These are phyloP conservation scores for Leptoteleia sp. DNA, from an alignment of 1,140 invertebrate species.

Conservation along the genomic window DNA sequence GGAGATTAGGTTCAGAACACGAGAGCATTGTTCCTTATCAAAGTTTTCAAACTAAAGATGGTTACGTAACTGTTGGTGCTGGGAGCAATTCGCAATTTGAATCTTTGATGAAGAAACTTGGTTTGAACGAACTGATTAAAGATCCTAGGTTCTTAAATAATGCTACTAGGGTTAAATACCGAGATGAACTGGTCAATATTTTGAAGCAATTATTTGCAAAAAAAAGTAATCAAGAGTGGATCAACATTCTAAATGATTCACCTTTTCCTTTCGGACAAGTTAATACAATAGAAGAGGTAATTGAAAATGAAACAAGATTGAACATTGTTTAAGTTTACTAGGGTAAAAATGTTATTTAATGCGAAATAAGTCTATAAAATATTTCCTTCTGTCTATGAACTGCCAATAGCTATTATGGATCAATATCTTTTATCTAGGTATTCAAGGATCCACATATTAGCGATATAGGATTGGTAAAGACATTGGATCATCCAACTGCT, in stretches of 20 bases:
- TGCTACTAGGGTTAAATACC: slow-evolving; percentile 85
- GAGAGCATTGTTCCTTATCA: slow-evolving; percentile 97
- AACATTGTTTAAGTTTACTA: too few relatives aligned
- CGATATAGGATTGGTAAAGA: slow-evolving; percentile 88
- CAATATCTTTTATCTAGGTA: slow-evolving; percentile 82
- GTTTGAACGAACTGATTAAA: slow-evolving; percentile 83
- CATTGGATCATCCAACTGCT: slow-evolving; percentile 86
- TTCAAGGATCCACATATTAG: slow-evolving; percentile 94
- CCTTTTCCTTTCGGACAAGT: slow-evolving; percentile 94
- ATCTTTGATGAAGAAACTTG: slow-evolving; percentile 85
- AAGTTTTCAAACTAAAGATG: slow-evolving; percentile 90
- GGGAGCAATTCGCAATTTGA: slow-evolving; percentile 90
- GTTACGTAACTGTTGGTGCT: slow-evolving; percentile 91
- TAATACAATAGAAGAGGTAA: slow-evolving; percentile 89
- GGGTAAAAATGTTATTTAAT: too few relatives aligned
- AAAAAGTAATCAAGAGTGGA: slow-evolving; percentile 90
- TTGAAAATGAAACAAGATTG: slow-evolving; percentile 6
- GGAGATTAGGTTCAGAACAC: slow-evolving; percentile 94
- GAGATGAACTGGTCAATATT: slow-evolving; percentile 85
- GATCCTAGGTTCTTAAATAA: slow-evolving; percentile 41
- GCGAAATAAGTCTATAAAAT: too few relatives aligned
- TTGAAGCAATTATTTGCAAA: slow-evolving; percentile 84
- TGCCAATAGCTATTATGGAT: too few relatives aligned
- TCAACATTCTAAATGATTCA: slow-evolving; percentile 85
- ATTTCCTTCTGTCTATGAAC: too few relatives aligned